Percentiles rank a stretch among this genome's conserved stretches.
Evolutionary conservation across 2,113 vertebrate genomes (phyloP).

Genomic region (Gasterosteus aculeatus): DNA sequence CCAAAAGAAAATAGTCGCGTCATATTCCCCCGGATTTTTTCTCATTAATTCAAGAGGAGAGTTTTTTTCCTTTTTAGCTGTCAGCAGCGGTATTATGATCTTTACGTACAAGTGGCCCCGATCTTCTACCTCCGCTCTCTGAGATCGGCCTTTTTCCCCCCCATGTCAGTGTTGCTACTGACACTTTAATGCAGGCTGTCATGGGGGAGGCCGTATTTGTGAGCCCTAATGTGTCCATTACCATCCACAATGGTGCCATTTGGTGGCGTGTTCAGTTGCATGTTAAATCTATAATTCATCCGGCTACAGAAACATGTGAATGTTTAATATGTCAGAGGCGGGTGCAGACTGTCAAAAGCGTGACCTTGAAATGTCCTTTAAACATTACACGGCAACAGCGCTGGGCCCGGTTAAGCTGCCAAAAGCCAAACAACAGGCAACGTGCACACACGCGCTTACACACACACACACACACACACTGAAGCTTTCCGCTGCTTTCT

Average conservation of each 20-base stretch:
- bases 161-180: conserved; percentile 11
- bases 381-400: conserved; percentile 71
- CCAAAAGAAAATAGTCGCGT: conserved; percentile 20
- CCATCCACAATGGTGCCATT: conserved; percentile 64
- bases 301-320: conserved; percentile 71
- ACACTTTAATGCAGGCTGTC: conserved; percentile 26
- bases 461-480: conserved; percentile 29
- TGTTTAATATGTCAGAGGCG: conserved; percentile 73
- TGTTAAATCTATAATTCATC: conserved; percentile 78
- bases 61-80: conserved; percentile 16
- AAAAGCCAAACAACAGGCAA: conserved; percentile 62
- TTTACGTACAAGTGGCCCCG: neutral
- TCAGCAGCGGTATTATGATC: conserved; percentile 13
- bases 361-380: conserved; percentile 84
- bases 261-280: conserved; percentile 69
- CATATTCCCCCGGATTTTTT: conserved; percentile 1
- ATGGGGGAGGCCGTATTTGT: conserved; percentile 39
- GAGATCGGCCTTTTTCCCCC: neutral
- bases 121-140: conserved; percentile 1
- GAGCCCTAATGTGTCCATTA: conserved; percentile 65
- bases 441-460: conserved; percentile 15
- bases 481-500: conserved; percentile 62
- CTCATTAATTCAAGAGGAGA: conserved; percentile 9
- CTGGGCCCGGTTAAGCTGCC: conserved; percentile 69
- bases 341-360: conserved; percentile 65